These are phyloP conservation scores for Danio choprae DNA, from an alignment of 2,797 vertebrate species.

Conservation along the genomic window DNA sequence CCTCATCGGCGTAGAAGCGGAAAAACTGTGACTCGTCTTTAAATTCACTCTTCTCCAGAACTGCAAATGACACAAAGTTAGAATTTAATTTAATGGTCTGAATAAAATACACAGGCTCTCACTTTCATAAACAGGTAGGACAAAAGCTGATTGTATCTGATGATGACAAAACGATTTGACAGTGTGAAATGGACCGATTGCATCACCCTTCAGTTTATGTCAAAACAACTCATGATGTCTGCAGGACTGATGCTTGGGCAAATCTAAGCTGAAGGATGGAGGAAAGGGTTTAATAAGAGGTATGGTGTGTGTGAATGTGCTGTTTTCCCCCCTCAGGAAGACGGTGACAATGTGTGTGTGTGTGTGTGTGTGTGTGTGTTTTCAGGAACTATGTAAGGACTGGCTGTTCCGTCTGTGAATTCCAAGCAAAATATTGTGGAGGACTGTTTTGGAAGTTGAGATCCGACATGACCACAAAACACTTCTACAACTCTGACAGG, in stretches of 20 bases:
- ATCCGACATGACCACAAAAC: slow-evolving; percentile 15
- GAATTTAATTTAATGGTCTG: background rate
- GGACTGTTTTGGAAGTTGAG: slow-evolving; percentile 41
- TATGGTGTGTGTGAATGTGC: background rate
- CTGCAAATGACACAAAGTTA: slow-evolving; percentile 67
- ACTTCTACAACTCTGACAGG: slow-evolving; percentile 41
- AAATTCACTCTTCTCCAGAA: slow-evolving; percentile 98
- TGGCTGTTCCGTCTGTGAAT: slow-evolving; percentile 50
- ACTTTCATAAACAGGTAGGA: background rate
- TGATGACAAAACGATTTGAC: slow-evolving; percentile 26
- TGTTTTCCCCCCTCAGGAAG: slow-evolving; percentile 20
- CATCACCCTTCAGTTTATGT: slow-evolving; percentile 21
- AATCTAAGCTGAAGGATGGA: slow-evolving; percentile 28
- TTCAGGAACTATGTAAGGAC: slow-evolving; percentile 48
- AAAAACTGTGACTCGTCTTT: slow-evolving; percentile 98
- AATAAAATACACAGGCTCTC: background rate
- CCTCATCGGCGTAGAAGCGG: slow-evolving; percentile 97
- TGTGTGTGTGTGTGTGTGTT: background rate
- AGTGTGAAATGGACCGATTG: slow-evolving; percentile 20
- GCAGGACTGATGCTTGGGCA: slow-evolving; percentile 13
- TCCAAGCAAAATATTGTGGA: slow-evolving; percentile 53
- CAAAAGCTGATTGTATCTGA: slow-evolving; percentile 14
- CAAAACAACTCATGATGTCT: slow-evolving; percentile 31
- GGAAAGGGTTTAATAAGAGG: slow-evolving; percentile 9
- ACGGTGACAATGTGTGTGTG: background rate